Evolutionary conservation across 2,113 vertebrate species (phyloP), one percentile per base, ranked within the genome.

Genomic region (Leptobrachium ailaonicum): DNA sequence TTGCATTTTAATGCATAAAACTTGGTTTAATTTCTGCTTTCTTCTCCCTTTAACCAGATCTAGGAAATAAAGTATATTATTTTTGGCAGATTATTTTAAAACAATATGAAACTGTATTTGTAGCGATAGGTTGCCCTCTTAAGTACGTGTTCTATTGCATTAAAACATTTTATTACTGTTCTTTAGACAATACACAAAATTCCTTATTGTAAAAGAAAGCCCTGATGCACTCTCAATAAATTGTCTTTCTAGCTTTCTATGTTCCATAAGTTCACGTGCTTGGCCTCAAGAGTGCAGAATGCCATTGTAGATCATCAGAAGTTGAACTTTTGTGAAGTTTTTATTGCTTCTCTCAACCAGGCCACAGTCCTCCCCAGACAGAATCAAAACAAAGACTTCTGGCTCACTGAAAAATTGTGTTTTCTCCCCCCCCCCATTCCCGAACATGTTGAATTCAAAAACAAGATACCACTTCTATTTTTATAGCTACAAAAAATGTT

Each of bases 281-380:
- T 32, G 64, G 71, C 71, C 71, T 68, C 78, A 43, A 68, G 71
- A 5, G 78, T 74, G 50, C 43, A 13, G 58, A 66, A 10, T 68
- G 63, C 63, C 71, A 60, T 42, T 45, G 45, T 80, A 67, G 47
- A 80, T 80, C 63, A 74, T 80, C 78, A 67, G 41, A 68, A 74
- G 41, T 50, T 67, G 63, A 80, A 80, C 63, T 66, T 67, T 13
- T 8, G 1, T 80, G 71, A 80, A 68, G 71, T 72, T 66, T 80
- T 73, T 74, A 74, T 80, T 74, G 71, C 70, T 73, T 67, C 41
- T 68, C 14, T 47, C 45, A 80, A 80, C 77, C 62, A 67, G 50
- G 41, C 78, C 78, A 73, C 20, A 73, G 71, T 56, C 68, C 42
- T 80, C 71, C 78, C 78, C n/a, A 74, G 78, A 74, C 43, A 73